Percentiles rank a stretch among this genome's conserved stretches.
Evolutionary conservation across 1,140 invertebrate species (phyloP).

Genomic region (Nautilus pompilius): DNA sequence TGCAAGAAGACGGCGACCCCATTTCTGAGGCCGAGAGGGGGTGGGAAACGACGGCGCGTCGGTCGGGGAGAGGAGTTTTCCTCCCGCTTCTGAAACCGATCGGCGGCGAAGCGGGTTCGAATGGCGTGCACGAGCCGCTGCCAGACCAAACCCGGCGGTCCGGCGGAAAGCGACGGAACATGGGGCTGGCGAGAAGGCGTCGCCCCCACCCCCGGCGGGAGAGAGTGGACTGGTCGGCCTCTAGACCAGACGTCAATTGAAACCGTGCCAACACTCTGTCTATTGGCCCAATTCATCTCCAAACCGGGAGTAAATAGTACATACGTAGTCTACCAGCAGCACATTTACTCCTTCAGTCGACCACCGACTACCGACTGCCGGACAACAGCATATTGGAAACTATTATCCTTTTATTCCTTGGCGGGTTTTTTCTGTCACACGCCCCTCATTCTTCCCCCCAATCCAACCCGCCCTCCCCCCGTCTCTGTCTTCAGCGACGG

Average conservation of each 20-base stretch:
- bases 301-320: constrained; percentile 8
- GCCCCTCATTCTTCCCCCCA: neutral
- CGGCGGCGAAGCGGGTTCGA: neutral
- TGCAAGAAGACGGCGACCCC: neutral
- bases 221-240: too few relatives aligned
- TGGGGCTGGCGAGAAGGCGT: neutral
- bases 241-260: constrained; percentile 40
- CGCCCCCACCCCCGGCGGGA: neutral
- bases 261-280: constrained; percentile 35
- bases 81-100: neutral
- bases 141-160: neutral
- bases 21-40: neutral
- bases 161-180: too few relatives aligned
- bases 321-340: constrained; percentile 13
- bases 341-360: constrained; percentile 4
- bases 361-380: constrained; percentile 1
- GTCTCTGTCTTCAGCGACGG: constrained; percentile 10
- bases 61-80: neutral
- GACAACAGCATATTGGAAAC: neutral
- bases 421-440: neutral
- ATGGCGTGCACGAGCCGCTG: neutral
- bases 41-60: neutral
- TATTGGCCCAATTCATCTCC: constrained; percentile 21
- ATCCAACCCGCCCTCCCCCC: constrained; percentile 1
- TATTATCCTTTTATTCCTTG: neutral